Evolutionary conservation across 1,140 invertebrate species (phyloP).

Genomic region (Hylyphantes graminicola): DNA sequence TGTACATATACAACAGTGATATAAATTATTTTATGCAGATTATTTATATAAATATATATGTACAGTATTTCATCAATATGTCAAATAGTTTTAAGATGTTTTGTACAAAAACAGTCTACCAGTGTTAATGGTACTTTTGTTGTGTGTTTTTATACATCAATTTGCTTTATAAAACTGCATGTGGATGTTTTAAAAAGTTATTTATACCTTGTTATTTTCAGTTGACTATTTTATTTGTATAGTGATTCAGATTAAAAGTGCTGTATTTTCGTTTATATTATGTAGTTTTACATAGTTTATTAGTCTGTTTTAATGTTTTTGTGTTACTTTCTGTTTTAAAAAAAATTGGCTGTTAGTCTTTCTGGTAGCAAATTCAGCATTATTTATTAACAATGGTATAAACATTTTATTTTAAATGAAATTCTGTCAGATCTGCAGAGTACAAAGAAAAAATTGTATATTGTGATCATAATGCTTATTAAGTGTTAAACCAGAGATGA

Average conservation of each 20-base stretch:
- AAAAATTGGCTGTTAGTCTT: background rate
- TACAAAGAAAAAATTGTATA: too few species aligned
- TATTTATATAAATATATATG: slow-evolving; percentile 60
- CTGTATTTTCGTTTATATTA: background rate
- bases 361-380: background rate
- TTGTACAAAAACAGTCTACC: slow-evolving; percentile 52
- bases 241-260: background rate
- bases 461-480: too few species aligned
- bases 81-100: slow-evolving; percentile 56
- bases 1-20: slow-evolving; percentile 54
- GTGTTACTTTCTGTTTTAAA: background rate
- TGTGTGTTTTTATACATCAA: slow-evolving; percentile 56
- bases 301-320: slow-evolving; percentile 7
- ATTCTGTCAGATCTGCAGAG: too few species aligned
- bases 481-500: too few species aligned
- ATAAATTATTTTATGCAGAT: slow-evolving; percentile 61
- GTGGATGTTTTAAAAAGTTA: background rate
- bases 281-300: background rate
- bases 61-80: slow-evolving; percentile 56
- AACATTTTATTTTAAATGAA: too few species aligned
- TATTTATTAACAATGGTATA: too few species aligned
- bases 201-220: slow-evolving; percentile 7
- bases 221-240: background rate
- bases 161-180: slow-evolving; percentile 39
- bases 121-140: slow-evolving; percentile 43